A percentile compares a stretch with the other conserved stretches of the same genome.
These are phyloP conservation scores for Nibea coibor DNA, from an alignment of 2,113 vertebrate genomes.

Conservation along the genomic window DNA sequence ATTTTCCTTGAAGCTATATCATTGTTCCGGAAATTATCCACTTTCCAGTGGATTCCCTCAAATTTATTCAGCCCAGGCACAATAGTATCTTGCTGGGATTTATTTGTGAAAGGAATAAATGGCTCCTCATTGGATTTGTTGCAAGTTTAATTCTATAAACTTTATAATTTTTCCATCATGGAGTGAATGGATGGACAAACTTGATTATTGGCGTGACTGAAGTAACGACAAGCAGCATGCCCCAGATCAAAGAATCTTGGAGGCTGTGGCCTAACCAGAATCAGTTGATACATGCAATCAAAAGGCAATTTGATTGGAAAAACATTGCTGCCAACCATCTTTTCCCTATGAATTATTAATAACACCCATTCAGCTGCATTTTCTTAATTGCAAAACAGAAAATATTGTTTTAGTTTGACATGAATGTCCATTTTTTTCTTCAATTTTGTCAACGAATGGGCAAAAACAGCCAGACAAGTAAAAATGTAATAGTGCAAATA, in stretches of 20 bases:
- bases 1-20: not conserved
- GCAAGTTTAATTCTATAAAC: slow-evolving; percentile 4
- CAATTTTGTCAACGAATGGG: not conserved
- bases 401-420: not conserved
- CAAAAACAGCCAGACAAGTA: not conserved
- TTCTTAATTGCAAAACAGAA: slow-evolving; percentile 4
- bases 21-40: not conserved
- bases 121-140: slow-evolving; percentile 17
- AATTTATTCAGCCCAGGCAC: slow-evolving; percentile 1
- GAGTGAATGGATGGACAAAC: slow-evolving; percentile 22
- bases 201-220: slow-evolving; percentile 23
- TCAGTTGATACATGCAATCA: slow-evolving; percentile 55
- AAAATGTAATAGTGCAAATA: not conserved
- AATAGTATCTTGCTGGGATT: not conserved
- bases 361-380: slow-evolving; percentile 14
- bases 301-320: slow-evolving; percentile 49
- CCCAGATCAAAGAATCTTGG: slow-evolving; percentile 42
- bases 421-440: not conserved
- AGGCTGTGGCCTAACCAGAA: slow-evolving; percentile 40
- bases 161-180: slow-evolving; percentile 24
- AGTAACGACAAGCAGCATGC: slow-evolving; percentile 54
- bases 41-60: slow-evolving; percentile 4
- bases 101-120: slow-evolving; percentile 24
- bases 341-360: slow-evolving; percentile 13
- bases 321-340: slow-evolving; percentile 15